Conservation (phyloP, 2,888 invertebrate genomes). For the Toxonevra muliebris region DNA sequence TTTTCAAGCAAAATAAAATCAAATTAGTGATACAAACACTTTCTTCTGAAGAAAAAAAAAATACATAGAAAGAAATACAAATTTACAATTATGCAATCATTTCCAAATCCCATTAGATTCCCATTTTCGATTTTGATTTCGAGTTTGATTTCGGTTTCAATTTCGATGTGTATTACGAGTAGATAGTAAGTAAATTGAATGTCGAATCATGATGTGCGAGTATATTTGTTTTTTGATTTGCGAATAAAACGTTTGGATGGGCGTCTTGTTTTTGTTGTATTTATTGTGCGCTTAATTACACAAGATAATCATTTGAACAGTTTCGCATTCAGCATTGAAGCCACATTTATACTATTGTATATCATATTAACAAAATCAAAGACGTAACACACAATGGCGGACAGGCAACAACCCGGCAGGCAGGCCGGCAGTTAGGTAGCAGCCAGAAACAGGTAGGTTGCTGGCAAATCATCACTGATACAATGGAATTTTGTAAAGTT, state of each 20-base stretch:
- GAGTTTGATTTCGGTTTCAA: neutral
- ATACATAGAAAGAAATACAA: too few relatives aligned
- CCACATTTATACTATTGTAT: neutral
- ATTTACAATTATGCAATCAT: too few relatives aligned
- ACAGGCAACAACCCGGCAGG: neutral
- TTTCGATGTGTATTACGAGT: neutral
- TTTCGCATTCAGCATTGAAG: constrained; percentile 10
- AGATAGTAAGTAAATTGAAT: neutral
- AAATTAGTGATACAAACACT: too few relatives aligned
- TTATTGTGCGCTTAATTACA: constrained; percentile 14
- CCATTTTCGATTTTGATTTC: neutral
- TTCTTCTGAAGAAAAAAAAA: too few relatives aligned
- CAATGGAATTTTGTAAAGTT: too few relatives aligned
- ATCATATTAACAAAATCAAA: neutral
- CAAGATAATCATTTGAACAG: constrained; percentile 6
- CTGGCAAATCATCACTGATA: neutral
- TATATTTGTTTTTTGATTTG: constrained; percentile 1
- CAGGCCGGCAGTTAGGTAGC: too few relatives aligned
- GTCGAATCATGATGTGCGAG: neutral
- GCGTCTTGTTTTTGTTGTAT: too few relatives aligned
- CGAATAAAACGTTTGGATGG: neutral
- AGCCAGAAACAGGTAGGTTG: too few relatives aligned
- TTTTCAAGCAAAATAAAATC: too few relatives aligned
- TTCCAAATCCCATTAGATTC: too few relatives aligned
- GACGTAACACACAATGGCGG: neutral